These are phyloP conservation scores for Albula goreensis DNA, from an alignment of 2,113 vertebrate genomes.

Conservation along the genomic window DNA sequence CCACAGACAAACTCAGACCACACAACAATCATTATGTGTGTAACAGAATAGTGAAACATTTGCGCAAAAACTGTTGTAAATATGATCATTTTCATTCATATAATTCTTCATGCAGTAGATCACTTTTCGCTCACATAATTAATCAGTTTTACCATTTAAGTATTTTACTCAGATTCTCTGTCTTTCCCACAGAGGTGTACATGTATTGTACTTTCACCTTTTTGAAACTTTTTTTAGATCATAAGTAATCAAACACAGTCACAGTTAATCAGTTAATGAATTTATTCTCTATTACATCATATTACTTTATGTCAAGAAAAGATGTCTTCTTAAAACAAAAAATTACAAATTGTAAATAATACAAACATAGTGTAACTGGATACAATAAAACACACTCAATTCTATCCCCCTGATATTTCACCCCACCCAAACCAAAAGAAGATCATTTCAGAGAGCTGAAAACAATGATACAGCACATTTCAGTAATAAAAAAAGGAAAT, in stretches of 20 bases:
- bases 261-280: slow-evolving; percentile 39
- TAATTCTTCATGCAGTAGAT: too few relatives aligned
- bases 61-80: too few relatives aligned
- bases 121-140: too few relatives aligned
- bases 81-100: too few relatives aligned
- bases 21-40: too few relatives aligned
- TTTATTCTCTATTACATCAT: slow-evolving; percentile 46
- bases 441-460: slow-evolving; percentile 3
- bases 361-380: slow-evolving; percentile 46
- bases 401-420: background rate
- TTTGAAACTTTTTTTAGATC: background rate
- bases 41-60: too few relatives aligned
- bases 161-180: too few relatives aligned
- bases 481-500: slow-evolving; percentile 42
- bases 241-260: background rate
- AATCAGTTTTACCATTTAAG: too few relatives aligned
- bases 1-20: too few relatives aligned
- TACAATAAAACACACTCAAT: slow-evolving; percentile 39
- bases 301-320: slow-evolving; percentile 40
- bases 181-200: too few relatives aligned
- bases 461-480: slow-evolving; percentile 47
- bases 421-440: slow-evolving; percentile 1
- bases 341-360: slow-evolving; percentile 46
- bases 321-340: slow-evolving; percentile 54
- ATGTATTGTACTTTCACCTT: too few relatives aligned